A percentile compares a stretch with the other conserved stretches of the same genome.
These are phyloP conservation scores for Microctonus hyperodae DNA, from an alignment of 2,888 invertebrate species.

Conservation along the genomic window DNA sequence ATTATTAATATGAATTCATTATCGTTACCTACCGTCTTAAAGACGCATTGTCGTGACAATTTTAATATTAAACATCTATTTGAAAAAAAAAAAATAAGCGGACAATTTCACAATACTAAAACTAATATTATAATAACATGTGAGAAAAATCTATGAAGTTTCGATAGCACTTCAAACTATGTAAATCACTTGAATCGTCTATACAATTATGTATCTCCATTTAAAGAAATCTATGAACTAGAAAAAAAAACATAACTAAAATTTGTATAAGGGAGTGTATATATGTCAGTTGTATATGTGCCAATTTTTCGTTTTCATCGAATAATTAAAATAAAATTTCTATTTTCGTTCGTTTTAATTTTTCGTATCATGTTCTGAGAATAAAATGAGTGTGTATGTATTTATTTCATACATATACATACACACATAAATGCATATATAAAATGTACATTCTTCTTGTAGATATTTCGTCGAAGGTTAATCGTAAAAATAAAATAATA, in stretches of 20 bases:
- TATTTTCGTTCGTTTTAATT: slow-evolving; percentile 25
- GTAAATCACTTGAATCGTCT: not conserved
- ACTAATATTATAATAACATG: not conserved
- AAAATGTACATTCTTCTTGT: slow-evolving; percentile 24
- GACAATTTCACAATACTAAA: not conserved
- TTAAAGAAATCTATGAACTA: slow-evolving; percentile 3
- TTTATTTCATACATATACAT: not conserved
- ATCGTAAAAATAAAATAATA: not conserved
- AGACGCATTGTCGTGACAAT: not conserved
- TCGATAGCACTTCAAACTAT: not conserved
- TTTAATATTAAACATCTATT: not conserved
- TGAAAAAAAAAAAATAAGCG: not conserved
- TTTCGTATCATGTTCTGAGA: slow-evolving; percentile 28
- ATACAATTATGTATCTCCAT: not conserved
- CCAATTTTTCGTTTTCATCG: slow-evolving; percentile 14
- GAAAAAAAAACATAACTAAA: slow-evolving; percentile 1
- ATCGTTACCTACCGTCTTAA: slow-evolving; percentile 23
- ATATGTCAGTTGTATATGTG: not conserved
- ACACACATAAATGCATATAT: not conserved
- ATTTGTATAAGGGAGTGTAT: not conserved
- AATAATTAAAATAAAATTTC: slow-evolving; percentile 4
- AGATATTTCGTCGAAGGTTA: slow-evolving; percentile 9
- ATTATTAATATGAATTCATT: not conserved
- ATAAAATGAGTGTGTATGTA: slow-evolving; percentile 11
- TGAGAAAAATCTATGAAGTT: not conserved